phyloP scores from a whole-genome alignment of 2,888 invertebrate genomes.

The Clepsis dumicolana region DNA sequence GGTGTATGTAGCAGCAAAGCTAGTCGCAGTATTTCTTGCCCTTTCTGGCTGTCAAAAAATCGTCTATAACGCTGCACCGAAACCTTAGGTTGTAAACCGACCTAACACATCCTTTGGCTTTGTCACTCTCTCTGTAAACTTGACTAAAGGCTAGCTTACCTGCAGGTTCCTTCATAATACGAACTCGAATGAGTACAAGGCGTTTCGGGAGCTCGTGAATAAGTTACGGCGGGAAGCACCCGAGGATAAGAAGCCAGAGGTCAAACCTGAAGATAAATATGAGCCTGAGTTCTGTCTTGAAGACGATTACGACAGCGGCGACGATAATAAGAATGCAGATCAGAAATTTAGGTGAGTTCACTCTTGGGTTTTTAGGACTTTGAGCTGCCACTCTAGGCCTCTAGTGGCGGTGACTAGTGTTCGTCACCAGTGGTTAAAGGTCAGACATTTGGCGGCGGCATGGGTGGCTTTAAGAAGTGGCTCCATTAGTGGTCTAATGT shows the following conservation, averaged over 20 bases:
- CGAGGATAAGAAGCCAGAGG: slow-evolving; percentile 63
- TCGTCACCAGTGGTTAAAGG: too few species aligned
- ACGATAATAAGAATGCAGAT: slow-evolving; percentile 67
- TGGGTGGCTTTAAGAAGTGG: too few species aligned
- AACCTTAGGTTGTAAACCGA: slow-evolving; percentile 36
- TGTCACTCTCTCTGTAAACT: slow-evolving; percentile 17
- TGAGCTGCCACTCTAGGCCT: too few species aligned
- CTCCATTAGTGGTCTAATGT: too few species aligned
- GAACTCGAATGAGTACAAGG: slow-evolving; percentile 78
- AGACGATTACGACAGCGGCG: slow-evolving; percentile 78
- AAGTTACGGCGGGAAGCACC: slow-evolving; percentile 62
- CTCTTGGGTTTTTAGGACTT: not conserved
- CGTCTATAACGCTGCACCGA: slow-evolving; percentile 34
- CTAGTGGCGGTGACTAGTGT: too few species aligned
- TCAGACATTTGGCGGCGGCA: too few species aligned
- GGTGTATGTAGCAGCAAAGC: not conserved
- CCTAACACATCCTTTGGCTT: slow-evolving; percentile 40
- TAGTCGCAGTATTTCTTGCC: not conserved
- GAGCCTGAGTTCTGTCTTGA: slow-evolving; percentile 82
- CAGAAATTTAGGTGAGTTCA: slow-evolving; percentile 67
- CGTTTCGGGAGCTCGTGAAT: slow-evolving; percentile 74
- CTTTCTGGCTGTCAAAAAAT: not conserved
- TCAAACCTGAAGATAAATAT: slow-evolving; percentile 83
- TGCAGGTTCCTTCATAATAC: slow-evolving; percentile 82
- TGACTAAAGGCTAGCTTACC: slow-evolving; percentile 53